phyloP scores from a whole-genome alignment of 2,888 invertebrate genomes.

The Leucophora obtusa region DNA sequence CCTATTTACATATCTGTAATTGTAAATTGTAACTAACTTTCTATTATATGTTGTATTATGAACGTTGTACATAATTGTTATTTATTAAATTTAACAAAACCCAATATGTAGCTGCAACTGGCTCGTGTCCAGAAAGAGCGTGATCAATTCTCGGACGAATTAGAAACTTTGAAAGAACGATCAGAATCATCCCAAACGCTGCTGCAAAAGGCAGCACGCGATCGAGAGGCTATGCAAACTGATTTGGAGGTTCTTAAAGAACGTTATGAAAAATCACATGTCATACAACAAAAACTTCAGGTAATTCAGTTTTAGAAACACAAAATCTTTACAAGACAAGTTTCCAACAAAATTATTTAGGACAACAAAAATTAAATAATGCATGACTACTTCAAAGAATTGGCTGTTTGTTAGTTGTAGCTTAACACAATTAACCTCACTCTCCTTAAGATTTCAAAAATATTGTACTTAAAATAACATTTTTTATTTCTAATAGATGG shows the following conservation, averaged over 20 bases:
- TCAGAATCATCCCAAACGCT: conserved; percentile 90
- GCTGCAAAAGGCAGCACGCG: conserved; percentile 89
- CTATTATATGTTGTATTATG: conserved; percentile 54
- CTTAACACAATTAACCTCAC: conserved; percentile 61
- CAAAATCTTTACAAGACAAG: conserved; percentile 31
- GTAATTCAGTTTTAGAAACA: conserved; percentile 77
- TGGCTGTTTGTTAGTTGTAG: conserved; percentile 77
- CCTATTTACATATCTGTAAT: not conserved
- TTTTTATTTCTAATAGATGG: conserved; percentile 82
- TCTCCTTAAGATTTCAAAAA: conserved; percentile 1
- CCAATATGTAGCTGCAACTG: conserved; percentile 83
- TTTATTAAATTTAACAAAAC: conserved; percentile 64
- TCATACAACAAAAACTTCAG: conserved; percentile 90
- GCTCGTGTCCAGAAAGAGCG: conserved; percentile 93
- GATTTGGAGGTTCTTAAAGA: conserved; percentile 93
- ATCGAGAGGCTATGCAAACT: conserved; percentile 89
- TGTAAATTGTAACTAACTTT: conserved; percentile 7
- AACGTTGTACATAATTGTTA: conserved; percentile 65
- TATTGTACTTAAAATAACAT: conserved; percentile 12
- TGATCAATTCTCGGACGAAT: conserved; percentile 89
- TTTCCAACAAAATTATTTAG: conserved; percentile 28
- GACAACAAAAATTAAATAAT: conserved; percentile 24
- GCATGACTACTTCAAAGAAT: conserved; percentile 65
- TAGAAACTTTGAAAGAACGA: conserved; percentile 89
- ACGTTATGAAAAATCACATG: conserved; percentile 91